phyloP scores from a whole-genome alignment of 2,797 vertebrate genomes.

The Gallinago stenura region DNA sequence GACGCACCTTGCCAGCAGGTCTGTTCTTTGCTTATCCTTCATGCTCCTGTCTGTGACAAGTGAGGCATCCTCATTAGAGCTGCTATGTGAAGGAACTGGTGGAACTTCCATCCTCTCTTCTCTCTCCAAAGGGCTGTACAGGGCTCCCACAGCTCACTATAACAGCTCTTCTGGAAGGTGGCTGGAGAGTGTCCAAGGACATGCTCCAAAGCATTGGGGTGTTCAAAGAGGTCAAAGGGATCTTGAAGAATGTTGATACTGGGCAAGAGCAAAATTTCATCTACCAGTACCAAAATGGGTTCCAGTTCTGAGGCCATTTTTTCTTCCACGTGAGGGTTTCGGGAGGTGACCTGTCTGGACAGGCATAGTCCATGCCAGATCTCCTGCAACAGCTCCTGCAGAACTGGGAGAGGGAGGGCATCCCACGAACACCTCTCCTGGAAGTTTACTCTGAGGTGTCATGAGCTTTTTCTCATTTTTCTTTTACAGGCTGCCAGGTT shows the following conservation, averaged over 20 bases:
- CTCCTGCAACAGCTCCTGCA: neutral
- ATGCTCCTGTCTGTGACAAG: neutral
- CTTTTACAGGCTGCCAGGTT: constrained; percentile 18
- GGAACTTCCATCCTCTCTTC: neutral
- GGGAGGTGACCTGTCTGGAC: neutral
- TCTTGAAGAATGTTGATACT: neutral
- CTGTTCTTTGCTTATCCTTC: neutral
- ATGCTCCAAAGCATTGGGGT: neutral
- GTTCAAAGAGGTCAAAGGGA: neutral
- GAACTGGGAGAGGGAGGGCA: neutral
- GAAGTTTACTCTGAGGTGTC: neutral
- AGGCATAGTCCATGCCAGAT: neutral
- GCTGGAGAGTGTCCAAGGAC: neutral
- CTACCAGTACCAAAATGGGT: neutral
- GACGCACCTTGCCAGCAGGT: constrained; percentile 88
- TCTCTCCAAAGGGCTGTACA: neutral
- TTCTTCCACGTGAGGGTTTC: neutral
- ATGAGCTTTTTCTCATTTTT: neutral
- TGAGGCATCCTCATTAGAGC: accelerated
- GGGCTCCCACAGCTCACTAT: neutral
- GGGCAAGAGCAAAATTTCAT: neutral
- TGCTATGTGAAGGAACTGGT: neutral
- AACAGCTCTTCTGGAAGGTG: too few species aligned
- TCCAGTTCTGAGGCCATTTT: neutral
- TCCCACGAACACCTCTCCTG: neutral